Conservation (phyloP, 2,888 invertebrate species). For the Rhagonycha fulva region DNA sequence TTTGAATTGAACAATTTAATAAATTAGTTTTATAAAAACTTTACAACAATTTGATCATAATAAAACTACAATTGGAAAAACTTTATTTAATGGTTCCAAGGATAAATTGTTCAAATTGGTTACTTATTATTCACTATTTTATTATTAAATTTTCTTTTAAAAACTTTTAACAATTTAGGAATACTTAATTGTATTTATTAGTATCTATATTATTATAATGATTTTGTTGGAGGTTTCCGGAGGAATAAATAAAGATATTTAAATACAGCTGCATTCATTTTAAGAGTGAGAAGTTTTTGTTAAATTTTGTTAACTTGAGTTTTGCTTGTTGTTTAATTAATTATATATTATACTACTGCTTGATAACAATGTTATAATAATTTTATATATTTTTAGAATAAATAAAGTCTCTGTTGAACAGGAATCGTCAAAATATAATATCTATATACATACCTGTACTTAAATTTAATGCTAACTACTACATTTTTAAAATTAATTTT, state of each 20-base stretch:
- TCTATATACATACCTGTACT: too few species aligned
- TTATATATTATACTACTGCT: too few species aligned
- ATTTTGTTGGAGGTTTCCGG: not conserved
- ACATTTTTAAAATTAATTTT: constrained; percentile 16
- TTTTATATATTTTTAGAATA: too few species aligned
- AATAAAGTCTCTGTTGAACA: not conserved
- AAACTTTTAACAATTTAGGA: not conserved
- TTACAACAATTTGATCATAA: not conserved
- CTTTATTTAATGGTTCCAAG: not conserved
- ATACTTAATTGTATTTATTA: not conserved
- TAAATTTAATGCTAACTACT: constrained; percentile 19
- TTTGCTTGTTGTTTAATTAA: too few species aligned
- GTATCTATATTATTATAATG: not conserved
- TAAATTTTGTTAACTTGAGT: too few species aligned
- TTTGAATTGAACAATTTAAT: not conserved
- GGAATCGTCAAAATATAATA: not conserved
- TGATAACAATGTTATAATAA: too few species aligned
- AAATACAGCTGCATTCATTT: too few species aligned
- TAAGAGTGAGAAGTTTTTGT: too few species aligned
- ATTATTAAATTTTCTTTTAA: not conserved
- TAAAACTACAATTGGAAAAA: not conserved
- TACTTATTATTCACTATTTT: not conserved
- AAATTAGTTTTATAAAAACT: not conserved
- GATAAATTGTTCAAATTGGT: not conserved
- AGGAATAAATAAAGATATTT: too few species aligned